Conservation (phyloP, 2,888 invertebrate genomes). For the Calliopum simillimum region DNA sequence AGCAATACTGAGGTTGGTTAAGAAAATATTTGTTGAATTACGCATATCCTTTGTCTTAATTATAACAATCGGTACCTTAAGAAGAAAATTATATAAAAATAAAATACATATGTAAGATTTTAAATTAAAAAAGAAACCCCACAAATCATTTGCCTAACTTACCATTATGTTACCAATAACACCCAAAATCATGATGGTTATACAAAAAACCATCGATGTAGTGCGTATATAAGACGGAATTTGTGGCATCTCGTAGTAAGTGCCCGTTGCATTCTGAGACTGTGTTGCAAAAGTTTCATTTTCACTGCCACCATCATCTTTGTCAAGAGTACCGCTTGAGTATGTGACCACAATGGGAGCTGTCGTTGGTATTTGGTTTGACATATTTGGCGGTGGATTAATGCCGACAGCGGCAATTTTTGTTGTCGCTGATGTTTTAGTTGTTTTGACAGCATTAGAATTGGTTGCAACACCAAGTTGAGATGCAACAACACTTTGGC, state of each 20-base stretch:
- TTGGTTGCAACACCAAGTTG: slow-evolving; percentile 1
- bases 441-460: background rate
- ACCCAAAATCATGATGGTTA: slow-evolving; percentile 88
- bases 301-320: slow-evolving; percentile 5
- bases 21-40: slow-evolving; percentile 94
- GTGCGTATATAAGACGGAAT: slow-evolving; percentile 89
- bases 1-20: slow-evolving; percentile 92
- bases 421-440: background rate
- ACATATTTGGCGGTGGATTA: background rate
- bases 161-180: slow-evolving; percentile 93
- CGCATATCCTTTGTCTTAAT: slow-evolving; percentile 93
- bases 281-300: background rate
- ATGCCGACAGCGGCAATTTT: background rate
- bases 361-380: slow-evolving; percentile 15
- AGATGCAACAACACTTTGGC: slow-evolving; percentile 21
- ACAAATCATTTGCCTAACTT: slow-evolving; percentile 43
- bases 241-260: slow-evolving; percentile 65
- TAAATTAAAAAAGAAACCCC: background rate
- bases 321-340: slow-evolving; percentile 30
- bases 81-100: background rate
- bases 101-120: background rate
- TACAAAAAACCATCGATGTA: slow-evolving; percentile 89
- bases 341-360: slow-evolving; percentile 15
- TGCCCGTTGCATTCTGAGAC: background rate
- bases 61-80: slow-evolving; percentile 84